Base-by-base conservation (phyloP, 1,140 invertebrate species). In the Pseudomyrmex gracilis region DNA sequence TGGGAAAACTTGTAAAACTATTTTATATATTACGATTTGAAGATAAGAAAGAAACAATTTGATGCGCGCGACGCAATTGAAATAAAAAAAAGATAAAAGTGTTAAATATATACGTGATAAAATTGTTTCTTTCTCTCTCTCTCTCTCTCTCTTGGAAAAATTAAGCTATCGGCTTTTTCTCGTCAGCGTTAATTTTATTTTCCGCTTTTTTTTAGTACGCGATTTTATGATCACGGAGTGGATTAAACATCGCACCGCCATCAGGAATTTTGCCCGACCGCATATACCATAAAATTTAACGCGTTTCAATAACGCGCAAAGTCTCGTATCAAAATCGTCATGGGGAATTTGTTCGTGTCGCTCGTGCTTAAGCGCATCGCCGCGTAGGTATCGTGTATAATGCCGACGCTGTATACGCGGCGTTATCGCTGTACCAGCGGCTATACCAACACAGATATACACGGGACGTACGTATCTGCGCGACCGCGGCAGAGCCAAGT, bases 361-460 rank as follows among this genome's bases (percentile, higher is more conserved):
- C 73, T 83, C 68, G 71, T 17, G 73, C 73, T 88, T 87, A 88
- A 88, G 77, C 58, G 61, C 76, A 85, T 58, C 66, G 77, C 77
- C 83, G 83, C 86, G 70, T 88, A 88, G 66, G 58, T 83, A 77
- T 70, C 77, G 77, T 77, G 87, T 88, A 86, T 89, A 89, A 89
- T 78, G 74, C 88, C 82, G 61, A 4, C 74, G 61, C 57, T 78
- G 77, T 87, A 73, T 87, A 85, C 83, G 85, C 76, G 64, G 84
- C 67, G 88, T 89, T 89, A 89, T 89, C 88, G 85, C 71, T 83
- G 63, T 78, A 88, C 84, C 87, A 88, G 76, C 85, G 85, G 82
- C 85, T 80, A 82, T 82, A 88, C 77, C 70, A 63, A 84, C 60
- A 88, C 66, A 80, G 47, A 12, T 60, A 73, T 71, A 76, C 68